Evolutionary conservation across 1,140 invertebrate species (phyloP), one percentile per base, ranked within the genome.

Genomic region (Rhyacophila brunnea): DNA sequence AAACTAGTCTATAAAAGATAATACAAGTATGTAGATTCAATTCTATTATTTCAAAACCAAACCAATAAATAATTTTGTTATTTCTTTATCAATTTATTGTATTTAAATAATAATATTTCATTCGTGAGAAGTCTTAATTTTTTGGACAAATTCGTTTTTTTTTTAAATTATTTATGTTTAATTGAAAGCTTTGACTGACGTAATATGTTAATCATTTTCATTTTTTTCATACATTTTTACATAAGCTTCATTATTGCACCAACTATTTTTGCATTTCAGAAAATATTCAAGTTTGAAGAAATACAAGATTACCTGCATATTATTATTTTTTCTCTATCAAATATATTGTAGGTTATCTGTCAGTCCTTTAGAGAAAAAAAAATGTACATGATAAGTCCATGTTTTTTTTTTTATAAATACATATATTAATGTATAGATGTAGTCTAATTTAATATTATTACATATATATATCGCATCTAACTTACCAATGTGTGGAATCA

Each of bases 1-100:
- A 57, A 15, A 58, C 58, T 65, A 65, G 63, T 65, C 63, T 58
- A n/a, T 28, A 52, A 53, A 60, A 53, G 46, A 9, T 46, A 53
- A 49, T 40, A 35, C 18, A 40, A 28, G 38, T 49, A 14, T 35
- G 14, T 28, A 48, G 23, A 54, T 54, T 52, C 35, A 18, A 38
- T 52, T 36, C 35, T 17, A 34, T 32, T 50, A 6, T 50, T 19
- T 50, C 18, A 23, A 9, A 11, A 46, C 19, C 19, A n/a, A 18
- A 20, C 11, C 44, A 46, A 20, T 46, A 9, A 46, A 46, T 10
- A 46, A 23, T 23, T 45, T 5, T 18, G 14, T 18, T 11, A n/a
- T n/a, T n/a, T n/a, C n/a, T n/a, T n/a, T n/a, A n/a, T n/a, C n/a
- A n/a, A n/a, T n/a, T n/a, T n/a, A n/a, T n/a, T n/a, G n/a, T n/a